Evolutionary conservation across 2,888 invertebrate species (phyloP).

Genomic region (Fissipunctia ypsillon): DNA sequence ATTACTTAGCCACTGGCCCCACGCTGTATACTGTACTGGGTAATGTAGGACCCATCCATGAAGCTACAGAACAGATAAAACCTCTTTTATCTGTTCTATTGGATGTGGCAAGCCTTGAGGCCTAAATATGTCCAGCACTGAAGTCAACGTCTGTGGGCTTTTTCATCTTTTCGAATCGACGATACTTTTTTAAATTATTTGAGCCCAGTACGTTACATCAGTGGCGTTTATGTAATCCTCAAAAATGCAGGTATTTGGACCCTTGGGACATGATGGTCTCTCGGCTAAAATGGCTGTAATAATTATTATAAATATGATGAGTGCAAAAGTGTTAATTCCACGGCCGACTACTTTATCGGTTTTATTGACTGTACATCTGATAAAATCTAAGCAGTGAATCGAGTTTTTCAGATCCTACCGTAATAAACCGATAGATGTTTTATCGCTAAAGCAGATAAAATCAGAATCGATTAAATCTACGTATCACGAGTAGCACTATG

Average conservation of each 20-base stretch:
- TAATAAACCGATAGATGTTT: conserved; percentile 3
- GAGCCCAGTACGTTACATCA: neutral
- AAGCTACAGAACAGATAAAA: too few species aligned
- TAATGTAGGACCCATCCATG: too few species aligned
- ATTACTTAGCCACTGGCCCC: too few species aligned
- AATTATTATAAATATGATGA: too few species aligned
- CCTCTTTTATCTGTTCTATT: too few species aligned
- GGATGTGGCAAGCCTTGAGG: neutral
- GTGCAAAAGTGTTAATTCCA: neutral
- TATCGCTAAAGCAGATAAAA: conserved; percentile 44
- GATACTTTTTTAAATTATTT: neutral
- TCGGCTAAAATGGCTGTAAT: neutral
- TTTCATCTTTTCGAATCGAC: neutral
- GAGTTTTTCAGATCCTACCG: conserved; percentile 37
- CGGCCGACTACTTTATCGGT: neutral
- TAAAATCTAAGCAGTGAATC: conserved; percentile 25
- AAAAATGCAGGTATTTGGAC: neutral
- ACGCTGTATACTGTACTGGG: too few species aligned
- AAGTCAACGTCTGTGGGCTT: neutral
- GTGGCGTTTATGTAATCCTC: neutral
- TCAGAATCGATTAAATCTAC: conserved; percentile 50
- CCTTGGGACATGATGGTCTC: neutral
- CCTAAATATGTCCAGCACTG: too few species aligned
- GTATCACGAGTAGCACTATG: conserved; percentile 58
- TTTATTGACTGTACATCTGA: neutral